Evolutionary conservation across 1,140 invertebrate species (phyloP), one percentile per base, ranked within the genome.

Genomic region (Ctenoplectra terminalis): DNA sequence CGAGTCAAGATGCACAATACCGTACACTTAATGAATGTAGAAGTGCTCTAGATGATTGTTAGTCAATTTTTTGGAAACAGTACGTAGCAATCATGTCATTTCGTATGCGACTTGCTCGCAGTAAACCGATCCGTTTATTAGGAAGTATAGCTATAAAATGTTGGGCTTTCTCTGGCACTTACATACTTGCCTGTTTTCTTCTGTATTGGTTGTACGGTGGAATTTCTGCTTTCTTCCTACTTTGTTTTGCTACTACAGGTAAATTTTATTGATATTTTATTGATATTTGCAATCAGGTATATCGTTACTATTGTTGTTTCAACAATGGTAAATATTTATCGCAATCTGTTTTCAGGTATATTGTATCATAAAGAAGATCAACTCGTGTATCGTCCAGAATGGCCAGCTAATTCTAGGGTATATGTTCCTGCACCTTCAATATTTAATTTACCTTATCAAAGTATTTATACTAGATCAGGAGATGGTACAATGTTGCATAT

Each of bases 281-380:
- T 13, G 15, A 5, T n/a, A 7, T 58, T 64, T 34, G 7, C 60
- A 67, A 26, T 15, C 29, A n/a, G n/a, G n/a, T n/a, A n/a, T n/a
- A n/a, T n/a, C n/a, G n/a, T n/a, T n/a, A n/a, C n/a, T n/a, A n/a
- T n/a, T n/a, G n/a, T n/a, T n/a, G n/a, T n/a, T n/a, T n/a, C n/a
- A n/a, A n/a, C n/a, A n/a, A n/a, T 15, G 61, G 34, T 61, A 5
- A 40, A 29, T 26, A 0, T 7, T 34, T 54, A 43, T 46, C 11
- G 50, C 50, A n/a, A 67, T 63, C 52, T 88, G 46, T 70, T 93
- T 94, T 52, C 90, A 98, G 97, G 96, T 80, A 95, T 97, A 81
- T 93, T 99, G 29, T 99, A 98, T 92, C 95, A 96, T 91, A 96
- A 96, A 52, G 97, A 98, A 93, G 98, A 99, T 92, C 94, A 96